These are phyloP conservation scores for Neopelma chrysocephalum DNA, from an alignment of 2,797 vertebrate genomes.

Conservation along the genomic window DNA sequence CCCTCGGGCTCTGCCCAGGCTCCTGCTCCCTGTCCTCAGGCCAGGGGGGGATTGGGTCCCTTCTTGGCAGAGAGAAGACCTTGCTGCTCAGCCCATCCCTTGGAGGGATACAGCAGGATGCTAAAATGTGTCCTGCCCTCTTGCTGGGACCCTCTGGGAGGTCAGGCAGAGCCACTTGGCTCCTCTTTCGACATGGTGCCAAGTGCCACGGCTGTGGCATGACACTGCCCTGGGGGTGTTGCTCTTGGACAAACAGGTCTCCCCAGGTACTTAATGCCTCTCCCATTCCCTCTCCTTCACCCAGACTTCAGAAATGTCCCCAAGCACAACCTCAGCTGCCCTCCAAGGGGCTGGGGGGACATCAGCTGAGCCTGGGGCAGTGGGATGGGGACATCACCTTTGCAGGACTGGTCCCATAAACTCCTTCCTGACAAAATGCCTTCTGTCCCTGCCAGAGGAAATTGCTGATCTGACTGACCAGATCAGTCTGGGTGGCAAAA, in stretches of 20 bases:
- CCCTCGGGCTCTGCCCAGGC: neutral
- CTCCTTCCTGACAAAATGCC: neutral
- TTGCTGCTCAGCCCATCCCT: neutral
- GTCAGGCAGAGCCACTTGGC: neutral
- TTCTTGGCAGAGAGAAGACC: neutral
- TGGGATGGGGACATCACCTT: neutral
- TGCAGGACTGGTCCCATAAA: rapidly evolving
- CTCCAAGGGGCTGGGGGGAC: neutral
- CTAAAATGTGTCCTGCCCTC: neutral
- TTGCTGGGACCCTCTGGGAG: neutral
- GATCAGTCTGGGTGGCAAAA: conserved; percentile 87
- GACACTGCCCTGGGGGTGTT: neutral
- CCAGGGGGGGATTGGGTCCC: neutral
- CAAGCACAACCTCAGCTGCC: neutral
- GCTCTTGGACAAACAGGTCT: neutral
- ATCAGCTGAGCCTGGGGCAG: neutral
- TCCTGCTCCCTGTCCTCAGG: neutral
- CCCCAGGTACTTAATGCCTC: neutral
- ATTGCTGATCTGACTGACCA: conserved; percentile 90
- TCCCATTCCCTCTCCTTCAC: neutral
- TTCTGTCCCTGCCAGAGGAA: conserved; percentile 80
- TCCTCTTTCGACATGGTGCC: neutral
- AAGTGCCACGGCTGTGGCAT: neutral
- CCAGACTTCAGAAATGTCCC: neutral
- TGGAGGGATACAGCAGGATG: neutral